Evolutionary conservation across 1,140 invertebrate species (phyloP).

Genomic region (Ceratosolen fusciceps): DNA sequence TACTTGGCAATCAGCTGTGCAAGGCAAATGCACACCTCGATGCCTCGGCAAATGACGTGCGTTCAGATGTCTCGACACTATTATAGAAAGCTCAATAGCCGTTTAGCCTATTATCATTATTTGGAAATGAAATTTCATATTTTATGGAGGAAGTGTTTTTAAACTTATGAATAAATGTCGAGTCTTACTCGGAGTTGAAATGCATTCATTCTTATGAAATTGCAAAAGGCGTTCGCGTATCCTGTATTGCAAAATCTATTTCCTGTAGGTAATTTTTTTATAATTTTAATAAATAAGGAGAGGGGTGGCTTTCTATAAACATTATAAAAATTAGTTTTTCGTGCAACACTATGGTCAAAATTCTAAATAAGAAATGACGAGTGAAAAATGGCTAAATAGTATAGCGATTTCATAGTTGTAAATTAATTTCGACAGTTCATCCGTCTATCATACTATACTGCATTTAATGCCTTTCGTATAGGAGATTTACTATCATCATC

Average conservation of each 20-base stretch:
- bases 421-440: conserved; percentile 17
- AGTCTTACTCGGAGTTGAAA: not conserved
- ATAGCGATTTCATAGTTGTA: conserved; percentile 8
- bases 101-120: not conserved
- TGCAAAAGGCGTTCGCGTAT: not conserved
- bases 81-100: not conserved
- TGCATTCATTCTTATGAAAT: not conserved
- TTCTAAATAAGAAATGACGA: not conserved
- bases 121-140: not conserved
- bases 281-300: conserved; percentile 17
- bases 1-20: conserved; percentile 46
- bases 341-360: not conserved
- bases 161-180: conserved; percentile 24
- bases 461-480: conserved; percentile 52
- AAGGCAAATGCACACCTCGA: not conserved
- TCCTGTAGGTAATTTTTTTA: not conserved
- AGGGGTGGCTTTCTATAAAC: not conserved
- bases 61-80: not conserved
- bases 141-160: conserved; percentile 6
- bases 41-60: not conserved
- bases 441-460: conserved; percentile 46
- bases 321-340: not conserved
- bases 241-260: not conserved
- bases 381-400: conserved; percentile 23
- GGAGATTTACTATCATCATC: conserved; percentile 27